phyloP scores from a whole-genome alignment of 2,113 vertebrate genomes.

The Haemorhous mexicanus region DNA sequence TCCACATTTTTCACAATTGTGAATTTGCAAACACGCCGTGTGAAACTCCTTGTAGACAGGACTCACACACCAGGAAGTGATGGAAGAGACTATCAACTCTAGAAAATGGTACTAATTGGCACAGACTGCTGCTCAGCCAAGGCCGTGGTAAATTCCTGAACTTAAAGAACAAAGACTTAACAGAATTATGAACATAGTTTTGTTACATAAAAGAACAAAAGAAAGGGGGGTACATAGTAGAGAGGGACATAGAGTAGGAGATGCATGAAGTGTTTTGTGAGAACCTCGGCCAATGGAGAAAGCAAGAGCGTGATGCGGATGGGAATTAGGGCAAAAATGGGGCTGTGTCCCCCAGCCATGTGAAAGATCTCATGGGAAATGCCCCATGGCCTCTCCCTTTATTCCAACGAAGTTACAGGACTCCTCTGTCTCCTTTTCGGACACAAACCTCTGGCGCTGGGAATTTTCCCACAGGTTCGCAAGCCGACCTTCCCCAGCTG shows the following conservation, averaged over 20 bases:
- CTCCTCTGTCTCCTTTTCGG: not conserved
- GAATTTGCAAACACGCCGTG: not conserved
- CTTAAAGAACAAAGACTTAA: not conserved
- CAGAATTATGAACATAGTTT: not conserved
- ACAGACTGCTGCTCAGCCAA: not conserved
- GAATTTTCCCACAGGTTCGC: not conserved
- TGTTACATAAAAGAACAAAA: too few relatives aligned
- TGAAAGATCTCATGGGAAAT: not conserved
- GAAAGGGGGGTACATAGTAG: not conserved
- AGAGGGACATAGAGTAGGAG: not conserved
- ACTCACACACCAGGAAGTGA: fast-evolving
- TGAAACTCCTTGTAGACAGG: not conserved
- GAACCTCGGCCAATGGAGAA: fast-evolving
- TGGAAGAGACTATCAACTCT: not conserved
- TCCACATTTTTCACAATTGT: too few relatives aligned
- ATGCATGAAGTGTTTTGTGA: not conserved
- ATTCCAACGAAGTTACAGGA: not conserved
- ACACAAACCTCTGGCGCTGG: too few relatives aligned
- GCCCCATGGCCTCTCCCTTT: not conserved
- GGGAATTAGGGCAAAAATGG: not conserved
- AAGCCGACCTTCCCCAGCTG: fast-evolving
- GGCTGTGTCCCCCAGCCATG: too few relatives aligned
- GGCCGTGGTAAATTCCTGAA: not conserved
- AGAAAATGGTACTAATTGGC: not conserved
- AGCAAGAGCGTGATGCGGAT: not conserved